Percentiles rank a stretch among this genome's conserved stretches.
Evolutionary conservation across 2,888 invertebrate species (phyloP).

Genomic region (Euplexia lucipara): DNA sequence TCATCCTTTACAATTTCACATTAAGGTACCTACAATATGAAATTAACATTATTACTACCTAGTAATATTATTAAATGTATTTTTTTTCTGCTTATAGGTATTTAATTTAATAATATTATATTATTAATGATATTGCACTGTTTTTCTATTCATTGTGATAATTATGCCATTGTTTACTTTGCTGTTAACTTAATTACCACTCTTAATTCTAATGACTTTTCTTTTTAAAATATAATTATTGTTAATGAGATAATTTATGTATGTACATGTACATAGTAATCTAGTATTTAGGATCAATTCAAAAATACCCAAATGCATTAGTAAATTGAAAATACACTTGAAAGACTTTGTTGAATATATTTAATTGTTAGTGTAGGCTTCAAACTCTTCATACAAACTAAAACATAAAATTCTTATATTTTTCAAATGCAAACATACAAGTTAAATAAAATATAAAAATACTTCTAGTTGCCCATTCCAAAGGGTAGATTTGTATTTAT

Average conservation of each 20-base stretch:
- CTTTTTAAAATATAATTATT: constrained; percentile 15
- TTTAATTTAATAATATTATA: not conserved
- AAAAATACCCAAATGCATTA: no score
- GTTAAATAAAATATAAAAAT: no score
- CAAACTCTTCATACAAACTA: no score
- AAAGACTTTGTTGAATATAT: no score
- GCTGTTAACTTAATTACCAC: constrained; percentile 25
- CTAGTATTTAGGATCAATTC: not conserved
- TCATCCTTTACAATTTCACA: no score
- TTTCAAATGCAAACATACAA: no score
- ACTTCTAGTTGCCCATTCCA: no score
- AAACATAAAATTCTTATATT: no score
- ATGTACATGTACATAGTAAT: not conserved
- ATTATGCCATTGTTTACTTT: constrained; percentile 24
- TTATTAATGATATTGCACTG: not conserved
- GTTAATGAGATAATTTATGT: constrained; percentile 20
- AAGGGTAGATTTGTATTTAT: no score
- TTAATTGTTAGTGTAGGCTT: no score
- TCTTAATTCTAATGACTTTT: constrained; percentile 13
- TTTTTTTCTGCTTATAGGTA: not conserved
- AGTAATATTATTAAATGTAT: not conserved
- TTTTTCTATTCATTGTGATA: constrained; percentile 17
- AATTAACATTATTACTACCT: not conserved
- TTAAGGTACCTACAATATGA: not conserved
- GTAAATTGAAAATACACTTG: no score